Evolutionary conservation across 2,888 invertebrate species (phyloP), one percentile per base, ranked within the genome.

Genomic region (Drosophila hamatofila): DNA sequence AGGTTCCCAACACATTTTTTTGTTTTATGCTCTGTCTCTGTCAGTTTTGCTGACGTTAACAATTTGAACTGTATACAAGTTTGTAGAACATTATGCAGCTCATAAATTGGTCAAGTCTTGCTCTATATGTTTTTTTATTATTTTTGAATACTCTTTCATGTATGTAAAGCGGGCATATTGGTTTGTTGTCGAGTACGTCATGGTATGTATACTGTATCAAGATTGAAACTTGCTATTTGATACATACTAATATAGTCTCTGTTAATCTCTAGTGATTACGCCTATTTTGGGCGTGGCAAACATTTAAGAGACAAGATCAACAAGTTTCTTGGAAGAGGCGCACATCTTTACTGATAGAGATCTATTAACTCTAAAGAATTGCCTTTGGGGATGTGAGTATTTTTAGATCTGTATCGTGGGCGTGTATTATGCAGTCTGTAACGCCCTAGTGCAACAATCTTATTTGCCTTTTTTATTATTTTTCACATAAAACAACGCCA

Each of bases 41-140:
- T 72, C 72, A 63, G 67, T 74, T 61, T 49, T 70, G 86, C 74
- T 86, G 78, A 78, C 83, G 70, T 72, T 49, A 54, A 55, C 72
- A 70, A 51, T 67, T 72, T 51, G 25, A 37, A 27, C 21, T 48
- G 33, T 46, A 41, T 67, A 23, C 46, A 54, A 69, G 41, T 55
- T 51, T 64, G 65, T 75, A 58, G 42, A 64, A 65, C 21, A 51
- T 46, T 55, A 41, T 66, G 46, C 54, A 46, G 65, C 41, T 37
- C 58, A 42, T 27, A 30, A 55, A 59, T 60, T 51, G 48, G 77
- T 18, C 60, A 56, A 52, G 44, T 64, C 48, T 52, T 52, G 23
- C 37, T 27, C 48, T 61, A 18, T 46, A 18, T 52, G 21, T 27
- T 46, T 5, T 23, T 12, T 5, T 16, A n/a, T n/a, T n/a, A n/a